These are phyloP conservation scores for Guaruba guarouba DNA, from an alignment of 2,113 vertebrate species.

Conservation along the genomic window DNA sequence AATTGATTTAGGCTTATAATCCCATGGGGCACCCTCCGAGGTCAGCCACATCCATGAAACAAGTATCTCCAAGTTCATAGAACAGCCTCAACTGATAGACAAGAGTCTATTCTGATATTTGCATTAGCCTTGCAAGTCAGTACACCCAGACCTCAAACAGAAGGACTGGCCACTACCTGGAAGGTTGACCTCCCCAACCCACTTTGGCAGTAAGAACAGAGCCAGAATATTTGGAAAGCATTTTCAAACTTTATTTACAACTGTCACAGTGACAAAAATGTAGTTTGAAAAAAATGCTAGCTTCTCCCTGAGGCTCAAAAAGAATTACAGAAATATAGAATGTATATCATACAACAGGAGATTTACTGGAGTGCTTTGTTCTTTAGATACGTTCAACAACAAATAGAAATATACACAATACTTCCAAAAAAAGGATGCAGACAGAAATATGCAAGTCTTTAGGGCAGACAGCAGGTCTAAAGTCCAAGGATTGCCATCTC, in stretches of 20 bases:
- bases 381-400: constrained; percentile 75
- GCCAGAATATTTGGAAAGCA: constrained; percentile 77
- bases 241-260: constrained; percentile 89
- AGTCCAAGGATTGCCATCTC: constrained; percentile 52
- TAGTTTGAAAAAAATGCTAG: constrained; percentile 84
- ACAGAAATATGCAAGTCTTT: constrained; percentile 66
- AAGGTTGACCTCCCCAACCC: background rate
- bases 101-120: background rate
- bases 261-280: constrained; percentile 87
- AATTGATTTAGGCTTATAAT: background rate
- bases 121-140: background rate
- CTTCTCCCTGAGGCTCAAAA: constrained; percentile 88
- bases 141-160: background rate
- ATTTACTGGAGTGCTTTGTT: constrained; percentile 80
- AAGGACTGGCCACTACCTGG: background rate
- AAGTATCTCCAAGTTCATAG: background rate
- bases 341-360: constrained; percentile 81
- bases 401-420: constrained; percentile 81
- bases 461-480: constrained; percentile 61
- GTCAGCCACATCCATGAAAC: background rate
- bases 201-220: background rate
- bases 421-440: constrained; percentile 59
- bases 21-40: background rate
- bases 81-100: background rate
- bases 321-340: constrained; percentile 84